Evolutionary conservation across 1,140 invertebrate species (phyloP).

Genomic region (Musca vetustissima): DNA sequence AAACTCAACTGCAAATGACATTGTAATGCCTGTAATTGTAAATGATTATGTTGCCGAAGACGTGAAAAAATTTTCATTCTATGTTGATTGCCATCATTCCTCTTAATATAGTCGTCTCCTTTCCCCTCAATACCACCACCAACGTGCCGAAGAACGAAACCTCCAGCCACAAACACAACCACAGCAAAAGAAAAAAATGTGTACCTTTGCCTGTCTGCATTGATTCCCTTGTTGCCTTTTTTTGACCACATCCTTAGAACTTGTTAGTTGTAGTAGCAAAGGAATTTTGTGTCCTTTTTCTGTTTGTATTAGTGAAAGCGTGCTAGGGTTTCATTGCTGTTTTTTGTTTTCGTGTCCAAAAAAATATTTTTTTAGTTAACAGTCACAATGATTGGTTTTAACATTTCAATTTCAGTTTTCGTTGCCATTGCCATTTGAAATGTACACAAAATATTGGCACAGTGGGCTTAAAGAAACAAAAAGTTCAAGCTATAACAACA

Average conservation of each 20-base stretch:
- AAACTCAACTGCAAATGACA: conserved; percentile 11
- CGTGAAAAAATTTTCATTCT: conserved; percentile 3
- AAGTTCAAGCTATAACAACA: too few species aligned
- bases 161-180: background rate
- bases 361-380: background rate
- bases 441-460: background rate
- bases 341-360: background rate
- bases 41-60: conserved; percentile 17
- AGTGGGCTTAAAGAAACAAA: too few species aligned
- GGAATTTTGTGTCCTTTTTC: background rate
- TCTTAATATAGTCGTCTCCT: background rate
- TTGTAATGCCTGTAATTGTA: conserved; percentile 13
- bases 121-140: background rate
- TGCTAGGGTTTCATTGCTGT: background rate
- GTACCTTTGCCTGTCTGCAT: background rate
- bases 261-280: background rate
- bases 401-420: conserved; percentile 5
- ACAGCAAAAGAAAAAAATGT: background rate
- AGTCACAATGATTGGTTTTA: conserved; percentile 15
- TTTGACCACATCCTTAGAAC: background rate
- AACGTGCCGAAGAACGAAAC: background rate
- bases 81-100: background rate
- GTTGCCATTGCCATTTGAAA: background rate
- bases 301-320: background rate
- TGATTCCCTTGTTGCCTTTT: background rate